Conservation (phyloP, 2,797 vertebrate species). For the Cygnus olor region DNA sequence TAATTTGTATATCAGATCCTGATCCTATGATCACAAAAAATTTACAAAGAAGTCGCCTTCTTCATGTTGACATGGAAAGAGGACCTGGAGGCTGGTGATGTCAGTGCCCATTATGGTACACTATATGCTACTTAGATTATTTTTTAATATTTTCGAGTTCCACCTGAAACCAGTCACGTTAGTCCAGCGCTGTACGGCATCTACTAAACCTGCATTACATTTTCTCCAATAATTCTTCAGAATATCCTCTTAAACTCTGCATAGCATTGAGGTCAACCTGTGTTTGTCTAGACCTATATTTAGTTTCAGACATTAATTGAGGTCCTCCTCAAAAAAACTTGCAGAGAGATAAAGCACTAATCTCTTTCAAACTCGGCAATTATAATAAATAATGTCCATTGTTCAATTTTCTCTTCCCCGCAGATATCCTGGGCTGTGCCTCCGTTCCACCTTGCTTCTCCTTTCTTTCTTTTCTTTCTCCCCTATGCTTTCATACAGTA, state of each 20-base stretch:
- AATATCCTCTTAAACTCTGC: neutral
- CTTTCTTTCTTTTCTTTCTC: neutral
- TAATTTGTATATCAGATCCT: neutral
- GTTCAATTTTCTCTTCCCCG: neutral
- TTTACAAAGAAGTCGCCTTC: neutral
- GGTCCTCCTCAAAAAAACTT: neutral
- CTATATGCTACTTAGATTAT: neutral
- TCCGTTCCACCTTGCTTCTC: neutral
- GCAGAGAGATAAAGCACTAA: neutral
- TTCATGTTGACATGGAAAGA: neutral
- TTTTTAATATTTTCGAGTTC: neutral
- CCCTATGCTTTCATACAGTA: neutral
- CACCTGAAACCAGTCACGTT: neutral
- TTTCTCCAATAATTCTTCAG: neutral
- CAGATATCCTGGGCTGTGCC: neutral
- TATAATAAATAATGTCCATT: neutral
- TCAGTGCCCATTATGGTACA: neutral
- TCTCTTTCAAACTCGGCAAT: neutral
- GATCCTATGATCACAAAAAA: neutral
- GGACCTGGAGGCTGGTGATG: fast-evolving
- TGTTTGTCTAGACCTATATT: neutral
- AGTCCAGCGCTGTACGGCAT: neutral
- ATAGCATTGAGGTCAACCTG: neutral
- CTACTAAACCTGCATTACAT: neutral
- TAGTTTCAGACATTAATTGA: slow-evolving; percentile 19